These are phyloP conservation scores for Felis catus DNA, from an alignment of 2,113 vertebrate species.

Conservation along the genomic window F.catus_Fca126_mat1.0 CM031411.1:34855001-34855500, in stretches of 20 bases:
- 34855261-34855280: not conserved
- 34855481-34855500: not conserved
- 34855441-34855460: not conserved
- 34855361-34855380: not conserved
- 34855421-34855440: not conserved
- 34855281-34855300: not conserved
- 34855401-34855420: not conserved
- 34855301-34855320: not conserved
- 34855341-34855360: not conserved
- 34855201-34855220: not conserved
- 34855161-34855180: not conserved
- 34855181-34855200: not conserved
- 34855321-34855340: not conserved
- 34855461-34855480: not conserved
- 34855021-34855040: conserved; percentile 24
- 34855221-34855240: not conserved
- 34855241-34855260: not conserved
- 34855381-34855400: not conserved
- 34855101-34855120: conserved; percentile 15
- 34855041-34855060: not conserved
- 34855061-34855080: not conserved
- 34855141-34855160: not conserved
- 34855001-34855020: conserved; percentile 22
- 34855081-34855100: not conserved
- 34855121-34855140: not conserved